These are phyloP conservation scores for Gryon sp. DNA, from an alignment of 1,140 invertebrate genomes.

Conservation along the genomic window DNA sequence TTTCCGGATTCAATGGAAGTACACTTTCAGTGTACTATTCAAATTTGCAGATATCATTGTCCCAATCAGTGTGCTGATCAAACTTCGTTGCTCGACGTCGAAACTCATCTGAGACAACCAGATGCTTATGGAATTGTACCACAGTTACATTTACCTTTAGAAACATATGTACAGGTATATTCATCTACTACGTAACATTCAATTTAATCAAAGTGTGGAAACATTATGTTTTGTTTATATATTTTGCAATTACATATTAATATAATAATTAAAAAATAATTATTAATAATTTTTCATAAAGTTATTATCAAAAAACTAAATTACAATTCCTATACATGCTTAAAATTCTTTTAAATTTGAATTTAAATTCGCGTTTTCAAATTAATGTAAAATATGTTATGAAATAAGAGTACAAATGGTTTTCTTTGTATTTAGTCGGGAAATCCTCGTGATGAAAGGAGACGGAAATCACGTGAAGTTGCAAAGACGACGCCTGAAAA, in stretches of 20 bases:
- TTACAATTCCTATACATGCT: no score
- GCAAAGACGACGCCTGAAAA: constrained; percentile 83
- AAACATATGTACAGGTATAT: constrained; percentile 82
- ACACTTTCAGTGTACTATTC: constrained; percentile 97
- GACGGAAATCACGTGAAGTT: constrained; percentile 83
- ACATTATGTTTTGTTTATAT: no score
- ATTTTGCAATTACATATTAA: no score
- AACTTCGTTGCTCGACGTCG: constrained; percentile 74
- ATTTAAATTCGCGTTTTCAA: no score
- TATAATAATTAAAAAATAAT: no score
- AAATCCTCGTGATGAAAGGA: constrained; percentile 86
- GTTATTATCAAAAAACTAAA: no score
- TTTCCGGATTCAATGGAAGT: constrained; percentile 98
- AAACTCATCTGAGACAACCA: constrained; percentile 79
- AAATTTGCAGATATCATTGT: constrained; percentile 95
- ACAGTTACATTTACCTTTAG: constrained; percentile 80
- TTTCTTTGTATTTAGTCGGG: constrained; percentile 78
- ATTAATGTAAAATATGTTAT: no score
- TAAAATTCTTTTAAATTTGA: no score
- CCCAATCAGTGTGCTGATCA: constrained; percentile 91
- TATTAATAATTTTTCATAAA: no score
- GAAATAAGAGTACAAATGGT: no score
- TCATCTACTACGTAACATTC: no score
- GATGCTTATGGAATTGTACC: constrained; percentile 85
- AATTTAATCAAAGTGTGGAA: no score